Conservation (phyloP, 2,797 vertebrate species). For the Macrochelys suwanniensis region DNA sequence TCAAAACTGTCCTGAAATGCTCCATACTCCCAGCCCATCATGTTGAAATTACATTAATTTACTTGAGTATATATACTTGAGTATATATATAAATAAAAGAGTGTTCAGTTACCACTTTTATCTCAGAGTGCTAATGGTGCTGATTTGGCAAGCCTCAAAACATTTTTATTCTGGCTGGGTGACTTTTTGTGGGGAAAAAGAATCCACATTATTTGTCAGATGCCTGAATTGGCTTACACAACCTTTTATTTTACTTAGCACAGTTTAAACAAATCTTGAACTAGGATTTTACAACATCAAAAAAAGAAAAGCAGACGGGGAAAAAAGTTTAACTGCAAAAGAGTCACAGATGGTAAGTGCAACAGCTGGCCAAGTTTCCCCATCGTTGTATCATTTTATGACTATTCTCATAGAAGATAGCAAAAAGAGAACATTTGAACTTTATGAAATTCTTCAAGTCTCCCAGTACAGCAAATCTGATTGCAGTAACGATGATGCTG, state of each 20-base stretch:
- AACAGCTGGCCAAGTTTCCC: not conserved
- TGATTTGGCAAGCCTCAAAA: conserved; percentile 31
- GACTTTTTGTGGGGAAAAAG: conserved; percentile 11
- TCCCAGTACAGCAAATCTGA: not conserved
- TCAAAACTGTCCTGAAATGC: too few relatives aligned
- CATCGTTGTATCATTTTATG: not conserved
- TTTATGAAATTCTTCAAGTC: not conserved
- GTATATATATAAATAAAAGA: too few relatives aligned
- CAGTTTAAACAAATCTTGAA: conserved; percentile 4
- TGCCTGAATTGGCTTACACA: not conserved
- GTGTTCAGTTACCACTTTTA: conserved; percentile 51
- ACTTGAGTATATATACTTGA: too few relatives aligned
- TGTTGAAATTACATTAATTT: too few relatives aligned
- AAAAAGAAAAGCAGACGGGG: not conserved
- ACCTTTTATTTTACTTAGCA: conserved; percentile 24
- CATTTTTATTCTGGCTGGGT: conserved; percentile 31
- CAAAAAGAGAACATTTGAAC: not conserved
- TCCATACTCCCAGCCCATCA: too few relatives aligned
- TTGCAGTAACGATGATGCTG: not conserved
- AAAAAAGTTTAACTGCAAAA: not conserved
- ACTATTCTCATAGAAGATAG: not conserved
- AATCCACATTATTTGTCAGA: not conserved
- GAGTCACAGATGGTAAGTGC: not conserved
- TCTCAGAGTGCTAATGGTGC: conserved; percentile 35
- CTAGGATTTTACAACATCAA: conserved; percentile 20